Base-by-base conservation (phyloP, 2,888 invertebrate species). In the Calliopum simillimum region DNA sequence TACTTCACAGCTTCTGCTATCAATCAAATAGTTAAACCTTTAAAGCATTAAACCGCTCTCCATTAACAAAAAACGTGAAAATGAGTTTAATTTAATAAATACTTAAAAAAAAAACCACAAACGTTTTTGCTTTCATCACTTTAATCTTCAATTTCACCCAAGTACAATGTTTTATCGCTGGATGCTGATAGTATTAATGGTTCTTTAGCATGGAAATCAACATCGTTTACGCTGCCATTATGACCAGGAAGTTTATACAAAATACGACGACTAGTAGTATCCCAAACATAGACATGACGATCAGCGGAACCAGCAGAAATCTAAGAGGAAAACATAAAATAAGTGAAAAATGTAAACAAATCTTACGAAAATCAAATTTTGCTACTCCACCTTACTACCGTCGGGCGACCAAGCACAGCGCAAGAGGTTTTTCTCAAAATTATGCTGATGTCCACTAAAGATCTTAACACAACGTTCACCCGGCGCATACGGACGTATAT, bases 231-330 rank as follows among this genome's bases (percentile, higher is more conserved):
- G 73, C 97, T 94, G 47, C 99, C 99, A 86, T 96, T 94, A 86
- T 99, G 99, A 0, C 99, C 99, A 0, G 99, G 99, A 77, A 99
- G 88, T 87, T 97, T 98, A 88, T 99, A 99, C 46, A 98, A 87
- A 77, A 99, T 94, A 73, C 97, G 90, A 41, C 98, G 89, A 0
- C 95, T 91, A 59, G 95, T 95, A 2, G 97, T 97, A 85, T 99
- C 98, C 99, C 99, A 99, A 73, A 99, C 89, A 85, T 98, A 97
- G 43, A 98, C 94, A 87, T 93, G 96, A 59, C 99, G 90, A 87
- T 99, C 99, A 0, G 98, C 94, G 0, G 98, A 98, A 0, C 99
- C 99, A 0, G 95, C 93, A 2, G 85, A 84, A 61, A 86, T 79
- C 78, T 94, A 33, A 1, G 33, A 33, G 89, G 21, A 67, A 16